A percentile compares a stretch with the other conserved stretches of the same genome.
phyloP scores from a whole-genome alignment of 2,113 vertebrate genomes.

The Pyrgilauda ruficollis region DNA sequence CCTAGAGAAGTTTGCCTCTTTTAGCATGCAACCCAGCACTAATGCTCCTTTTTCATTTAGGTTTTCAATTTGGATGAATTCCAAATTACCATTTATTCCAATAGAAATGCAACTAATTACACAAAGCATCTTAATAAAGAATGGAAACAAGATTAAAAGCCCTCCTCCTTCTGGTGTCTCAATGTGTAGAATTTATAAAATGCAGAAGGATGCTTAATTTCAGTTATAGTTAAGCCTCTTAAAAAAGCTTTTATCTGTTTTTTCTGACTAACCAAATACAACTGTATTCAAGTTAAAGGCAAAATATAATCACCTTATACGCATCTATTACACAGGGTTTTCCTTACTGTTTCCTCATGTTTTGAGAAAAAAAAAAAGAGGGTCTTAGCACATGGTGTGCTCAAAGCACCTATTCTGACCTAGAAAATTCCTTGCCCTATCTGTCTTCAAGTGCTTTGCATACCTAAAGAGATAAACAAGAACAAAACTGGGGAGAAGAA shows the following conservation, averaged over 20 bases:
- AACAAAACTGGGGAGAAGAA: not conserved
- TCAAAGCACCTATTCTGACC: not conserved
- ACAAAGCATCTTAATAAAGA: conserved; percentile 76
- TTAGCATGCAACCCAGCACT: conserved; percentile 76
- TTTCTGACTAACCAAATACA: not conserved
- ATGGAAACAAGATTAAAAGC: conserved; percentile 74
- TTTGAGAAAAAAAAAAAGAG: not conserved
- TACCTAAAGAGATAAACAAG: not conserved
- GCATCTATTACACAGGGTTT: not conserved
- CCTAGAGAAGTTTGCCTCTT: conserved; percentile 77
- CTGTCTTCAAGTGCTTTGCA: not conserved
- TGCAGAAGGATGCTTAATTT: conserved; percentile 4
- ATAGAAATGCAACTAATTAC: conserved; percentile 78
- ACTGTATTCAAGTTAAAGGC: not conserved
- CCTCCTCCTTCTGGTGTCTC: conserved; percentile 68
- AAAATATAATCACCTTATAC: not conserved
- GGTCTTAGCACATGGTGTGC: not conserved
- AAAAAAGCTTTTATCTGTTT: not conserved
- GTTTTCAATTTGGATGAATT: conserved; percentile 81
- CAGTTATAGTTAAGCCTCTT: conserved; percentile 6
- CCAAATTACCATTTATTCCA: conserved; percentile 82
- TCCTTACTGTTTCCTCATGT: not conserved
- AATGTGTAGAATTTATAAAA: conserved; percentile 56
- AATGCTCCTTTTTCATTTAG: conserved; percentile 75
- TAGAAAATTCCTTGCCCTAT: not conserved